These are phyloP conservation scores for Plumapathes pennacea DNA, from an alignment of 92 coral and sea anemone genomes.

Conservation along the genomic window DNA sequence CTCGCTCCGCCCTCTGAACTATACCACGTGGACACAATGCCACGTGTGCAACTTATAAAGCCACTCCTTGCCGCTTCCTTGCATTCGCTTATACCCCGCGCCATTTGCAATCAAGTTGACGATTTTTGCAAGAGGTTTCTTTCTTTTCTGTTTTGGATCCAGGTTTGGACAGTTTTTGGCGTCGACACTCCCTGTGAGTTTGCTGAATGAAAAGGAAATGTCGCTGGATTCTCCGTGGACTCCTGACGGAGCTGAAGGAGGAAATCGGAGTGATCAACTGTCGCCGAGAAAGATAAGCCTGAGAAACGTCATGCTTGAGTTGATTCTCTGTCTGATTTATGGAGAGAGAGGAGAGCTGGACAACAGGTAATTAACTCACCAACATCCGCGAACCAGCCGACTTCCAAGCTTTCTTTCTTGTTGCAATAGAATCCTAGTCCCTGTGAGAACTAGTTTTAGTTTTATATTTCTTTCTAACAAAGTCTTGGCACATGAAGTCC, in stretches of 20 bases:
- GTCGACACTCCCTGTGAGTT: constrained; percentile 60
- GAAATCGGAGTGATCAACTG: constrained; percentile 17
- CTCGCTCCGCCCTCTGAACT: too few relatives aligned
- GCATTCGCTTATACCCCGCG: too few relatives aligned
- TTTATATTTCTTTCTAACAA: too few relatives aligned
- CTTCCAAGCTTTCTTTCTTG: too few relatives aligned
- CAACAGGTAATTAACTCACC: constrained; percentile 55
- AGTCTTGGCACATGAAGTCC: too few relatives aligned
- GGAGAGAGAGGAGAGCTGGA: constrained; percentile 77
- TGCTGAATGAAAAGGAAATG: constrained; percentile 59
- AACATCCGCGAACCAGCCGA: too few relatives aligned
- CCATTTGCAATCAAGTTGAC: too few relatives aligned
- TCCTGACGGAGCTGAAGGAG: constrained; percentile 7
- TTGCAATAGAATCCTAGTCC: too few relatives aligned
- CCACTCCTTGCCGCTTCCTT: too few relatives aligned
- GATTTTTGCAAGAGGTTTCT: neutral
- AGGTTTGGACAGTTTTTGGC: constrained; percentile 95
- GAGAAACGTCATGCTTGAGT: constrained; percentile 76
- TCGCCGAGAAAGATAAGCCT: constrained; percentile 69
- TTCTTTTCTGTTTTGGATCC: neutral
- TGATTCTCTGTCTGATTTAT: constrained; percentile 70
- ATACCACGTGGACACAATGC: too few relatives aligned
- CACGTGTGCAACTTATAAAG: too few relatives aligned
- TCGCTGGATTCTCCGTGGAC: constrained; percentile 16
- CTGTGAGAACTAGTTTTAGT: too few relatives aligned